These are phyloP conservation scores for Varecia variegata DNA, from an alignment of 2,797 vertebrate genomes.

Conservation along the genomic window DNA sequence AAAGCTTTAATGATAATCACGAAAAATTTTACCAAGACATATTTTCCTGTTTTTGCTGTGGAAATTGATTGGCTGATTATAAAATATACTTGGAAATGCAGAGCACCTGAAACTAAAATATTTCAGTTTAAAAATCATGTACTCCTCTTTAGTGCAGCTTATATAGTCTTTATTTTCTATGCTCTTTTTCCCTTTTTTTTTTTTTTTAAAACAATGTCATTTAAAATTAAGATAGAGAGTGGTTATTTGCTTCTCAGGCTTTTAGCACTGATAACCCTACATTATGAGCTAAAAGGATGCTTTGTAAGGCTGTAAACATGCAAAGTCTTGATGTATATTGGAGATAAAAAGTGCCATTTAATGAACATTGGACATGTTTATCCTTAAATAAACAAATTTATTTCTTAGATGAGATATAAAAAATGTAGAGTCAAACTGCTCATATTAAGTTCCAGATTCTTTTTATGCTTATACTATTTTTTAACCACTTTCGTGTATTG, in stretches of 20 bases:
- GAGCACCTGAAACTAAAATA: background rate
- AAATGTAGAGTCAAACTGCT: background rate
- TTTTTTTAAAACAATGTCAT: background rate
- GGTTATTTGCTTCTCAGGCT: slow-evolving; percentile 75
- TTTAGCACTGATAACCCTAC: slow-evolving; percentile 71
- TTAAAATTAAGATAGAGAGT: slow-evolving; percentile 61
- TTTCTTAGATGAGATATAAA: background rate
- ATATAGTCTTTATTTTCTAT: background rate
- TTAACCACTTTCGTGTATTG: background rate
- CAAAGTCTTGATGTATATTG: slow-evolving; percentile 39
- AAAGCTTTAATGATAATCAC: background rate
- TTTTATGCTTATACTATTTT: background rate
- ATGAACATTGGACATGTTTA: slow-evolving; percentile 50
- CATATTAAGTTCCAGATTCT: background rate
- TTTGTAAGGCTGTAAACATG: slow-evolving; percentile 67
- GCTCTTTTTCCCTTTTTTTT: background rate
- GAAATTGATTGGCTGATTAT: background rate
- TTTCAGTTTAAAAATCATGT: background rate
- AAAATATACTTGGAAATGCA: background rate
- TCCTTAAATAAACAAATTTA: slow-evolving; percentile 34
- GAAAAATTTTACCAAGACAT: background rate
- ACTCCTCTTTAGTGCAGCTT: background rate
- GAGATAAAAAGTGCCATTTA: slow-evolving; percentile 71
- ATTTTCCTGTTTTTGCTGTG: background rate
- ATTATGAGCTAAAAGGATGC: slow-evolving; percentile 69